phyloP scores from a whole-genome alignment of 2,797 vertebrate species.

The Onychomys leucogaster region DNA sequence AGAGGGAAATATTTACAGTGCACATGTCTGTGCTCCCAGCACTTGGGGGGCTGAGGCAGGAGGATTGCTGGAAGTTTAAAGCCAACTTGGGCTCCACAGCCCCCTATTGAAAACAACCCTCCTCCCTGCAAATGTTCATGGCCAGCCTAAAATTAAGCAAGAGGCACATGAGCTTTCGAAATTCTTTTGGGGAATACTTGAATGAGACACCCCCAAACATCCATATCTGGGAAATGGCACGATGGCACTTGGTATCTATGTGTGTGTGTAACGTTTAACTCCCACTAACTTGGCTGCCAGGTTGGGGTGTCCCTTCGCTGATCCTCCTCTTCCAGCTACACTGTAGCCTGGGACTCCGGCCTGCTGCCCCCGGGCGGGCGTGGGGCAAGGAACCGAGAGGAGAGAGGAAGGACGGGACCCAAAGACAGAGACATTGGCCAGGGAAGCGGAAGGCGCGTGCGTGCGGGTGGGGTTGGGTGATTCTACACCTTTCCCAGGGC shows the following conservation, averaged over 20 bases:
- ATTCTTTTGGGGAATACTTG: background rate
- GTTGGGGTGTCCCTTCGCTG: background rate
- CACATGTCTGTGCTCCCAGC: too few relatives aligned
- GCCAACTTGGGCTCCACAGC: background rate
- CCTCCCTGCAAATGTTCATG: background rate
- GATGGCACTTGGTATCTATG: background rate
- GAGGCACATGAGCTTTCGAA: background rate
- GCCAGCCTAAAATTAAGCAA: conserved; percentile 10
- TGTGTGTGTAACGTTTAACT: background rate
- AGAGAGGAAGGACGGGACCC: background rate
- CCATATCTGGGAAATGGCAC: background rate
- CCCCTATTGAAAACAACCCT: background rate
- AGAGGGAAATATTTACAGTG: too few relatives aligned
- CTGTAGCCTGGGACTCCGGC: background rate
- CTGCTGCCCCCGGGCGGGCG: background rate
- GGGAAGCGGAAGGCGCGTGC: background rate
- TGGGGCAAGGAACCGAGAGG: background rate
- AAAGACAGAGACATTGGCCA: background rate
- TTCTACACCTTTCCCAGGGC: background rate
- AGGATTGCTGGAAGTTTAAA: background rate
- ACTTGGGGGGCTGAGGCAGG: background rate
- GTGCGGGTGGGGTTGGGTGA: too few relatives aligned
- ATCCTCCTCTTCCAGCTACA: background rate
- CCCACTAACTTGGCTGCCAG: background rate
- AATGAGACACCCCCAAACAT: background rate